phyloP scores from a whole-genome alignment of 1,140 invertebrate species.

The Charaxes varanes region DNA sequence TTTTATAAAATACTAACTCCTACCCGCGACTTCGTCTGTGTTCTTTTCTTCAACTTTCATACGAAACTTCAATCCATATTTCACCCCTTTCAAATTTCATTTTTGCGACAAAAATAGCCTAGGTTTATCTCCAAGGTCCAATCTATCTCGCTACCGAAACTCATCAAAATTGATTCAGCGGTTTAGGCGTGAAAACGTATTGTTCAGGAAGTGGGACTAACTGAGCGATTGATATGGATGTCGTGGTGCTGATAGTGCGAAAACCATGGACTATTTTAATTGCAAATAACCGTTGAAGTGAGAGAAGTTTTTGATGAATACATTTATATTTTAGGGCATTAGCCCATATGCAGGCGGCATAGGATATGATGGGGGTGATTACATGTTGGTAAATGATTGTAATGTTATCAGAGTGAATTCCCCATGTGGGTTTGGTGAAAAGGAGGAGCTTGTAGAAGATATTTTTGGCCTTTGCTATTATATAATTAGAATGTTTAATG shows the following conservation, averaged over 20 bases:
- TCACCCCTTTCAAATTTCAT: too few species aligned
- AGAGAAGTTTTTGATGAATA: not conserved
- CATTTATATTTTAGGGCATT: not conserved
- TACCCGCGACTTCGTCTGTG: too few species aligned
- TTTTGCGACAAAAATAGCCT: too few species aligned
- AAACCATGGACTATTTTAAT: slow-evolving; percentile 7
- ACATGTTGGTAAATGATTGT: slow-evolving; percentile 15
- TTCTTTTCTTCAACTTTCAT: too few species aligned
- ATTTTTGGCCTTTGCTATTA: slow-evolving; percentile 9
- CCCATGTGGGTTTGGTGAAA: slow-evolving; percentile 19
- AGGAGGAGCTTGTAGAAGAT: slow-evolving; percentile 13
- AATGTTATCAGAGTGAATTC: slow-evolving; percentile 15
- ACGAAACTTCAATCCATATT: too few species aligned
- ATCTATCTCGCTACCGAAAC: too few species aligned
- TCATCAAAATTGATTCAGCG: too few species aligned
- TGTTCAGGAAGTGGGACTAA: slow-evolving; percentile 2
- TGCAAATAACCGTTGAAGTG: slow-evolving; percentile 7
- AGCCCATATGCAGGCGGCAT: slow-evolving; percentile 17
- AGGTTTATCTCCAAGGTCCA: too few species aligned
- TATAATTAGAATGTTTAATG: too few species aligned
- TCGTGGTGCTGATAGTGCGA: not conserved
- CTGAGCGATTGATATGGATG: slow-evolving; percentile 1
- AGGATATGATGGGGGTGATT: slow-evolving; percentile 20
- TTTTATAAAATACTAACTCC: too few species aligned
- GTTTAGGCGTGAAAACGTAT: too few species aligned